Evolutionary conservation across 2,888 invertebrate species (phyloP).

Genomic region (Labia minor): DNA sequence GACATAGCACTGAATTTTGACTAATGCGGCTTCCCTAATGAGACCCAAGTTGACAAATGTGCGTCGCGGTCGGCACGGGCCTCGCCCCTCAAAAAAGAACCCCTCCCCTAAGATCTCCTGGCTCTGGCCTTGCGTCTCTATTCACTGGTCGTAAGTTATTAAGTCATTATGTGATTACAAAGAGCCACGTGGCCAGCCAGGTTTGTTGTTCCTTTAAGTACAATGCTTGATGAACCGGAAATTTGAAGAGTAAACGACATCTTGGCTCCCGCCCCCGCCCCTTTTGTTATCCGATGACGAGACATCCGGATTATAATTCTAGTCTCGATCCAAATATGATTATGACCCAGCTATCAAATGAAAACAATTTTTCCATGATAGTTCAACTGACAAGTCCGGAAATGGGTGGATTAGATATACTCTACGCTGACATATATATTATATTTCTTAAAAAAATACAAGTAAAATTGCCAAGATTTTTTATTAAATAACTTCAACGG

Average conservation of each 20-base stretch:
- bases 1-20: background rate
- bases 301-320: slow-evolving; percentile 1
- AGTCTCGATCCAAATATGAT: slow-evolving; percentile 4
- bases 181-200: slow-evolving; percentile 9
- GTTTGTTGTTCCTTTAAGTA: background rate
- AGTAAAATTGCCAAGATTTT: background rate
- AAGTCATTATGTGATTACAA: background rate
- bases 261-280: background rate
- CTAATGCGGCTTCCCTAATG: slow-evolving; percentile 7
- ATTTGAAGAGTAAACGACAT: slow-evolving; percentile 1
- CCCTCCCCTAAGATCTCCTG: no score
- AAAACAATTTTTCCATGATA: background rate
- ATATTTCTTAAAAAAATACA: background rate
- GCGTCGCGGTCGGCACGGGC: background rate
- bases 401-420: background rate
- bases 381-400: background rate
- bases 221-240: slow-evolving; percentile 13
- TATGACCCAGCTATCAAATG: background rate
- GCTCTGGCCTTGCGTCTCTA: no score
- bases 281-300: slow-evolving; percentile 1
- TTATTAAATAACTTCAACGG: background rate
- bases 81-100: no score
- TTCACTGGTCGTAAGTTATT: background rate
- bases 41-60: background rate
- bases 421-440: background rate